A percentile compares a stretch with the other conserved stretches of the same genome.
These are phyloP conservation scores for Bombyx mori DNA, from an alignment of 1,140 invertebrate species.

Conservation along the genomic window DNA sequence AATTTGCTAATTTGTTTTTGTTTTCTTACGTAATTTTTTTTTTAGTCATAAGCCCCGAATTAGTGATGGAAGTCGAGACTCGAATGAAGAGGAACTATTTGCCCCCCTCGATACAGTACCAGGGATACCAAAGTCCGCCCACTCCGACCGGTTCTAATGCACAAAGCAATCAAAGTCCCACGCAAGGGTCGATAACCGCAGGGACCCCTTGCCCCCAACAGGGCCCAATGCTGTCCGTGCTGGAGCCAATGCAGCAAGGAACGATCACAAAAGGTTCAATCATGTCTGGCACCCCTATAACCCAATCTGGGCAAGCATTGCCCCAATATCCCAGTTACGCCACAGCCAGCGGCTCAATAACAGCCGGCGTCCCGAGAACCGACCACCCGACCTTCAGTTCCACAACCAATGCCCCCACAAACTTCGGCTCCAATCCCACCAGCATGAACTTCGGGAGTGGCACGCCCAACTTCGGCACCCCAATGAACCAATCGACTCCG, in stretches of 20 bases:
- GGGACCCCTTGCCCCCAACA: constrained; percentile 66
- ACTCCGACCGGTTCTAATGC: constrained; percentile 10
- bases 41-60: constrained; percentile 87
- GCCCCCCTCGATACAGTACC: constrained; percentile 75
- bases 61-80: constrained; percentile 89
- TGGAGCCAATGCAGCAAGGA: constrained; percentile 55
- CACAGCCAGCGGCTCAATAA: constrained; percentile 10
- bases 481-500: background rate
- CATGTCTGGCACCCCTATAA: constrained; percentile 16
- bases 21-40: constrained; percentile 56
- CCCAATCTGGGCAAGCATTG: background rate
- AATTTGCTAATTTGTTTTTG: constrained; percentile 53
- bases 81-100: constrained; percentile 88
- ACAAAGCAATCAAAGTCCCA: constrained; percentile 21
- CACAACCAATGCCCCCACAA: constrained; percentile 1
- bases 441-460: constrained; percentile 6
- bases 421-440: constrained; percentile 10
- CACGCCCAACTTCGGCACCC: constrained; percentile 4
- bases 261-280: constrained; percentile 29
- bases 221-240: constrained; percentile 38
- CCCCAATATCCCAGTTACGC: too few species aligned
- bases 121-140: constrained; percentile 28
- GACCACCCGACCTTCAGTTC: background rate
- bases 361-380: constrained; percentile 24
- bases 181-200: constrained; percentile 36